Evolutionary conservation across 2,888 invertebrate species (phyloP).

Genomic region (Syrista parreyssii): DNA sequence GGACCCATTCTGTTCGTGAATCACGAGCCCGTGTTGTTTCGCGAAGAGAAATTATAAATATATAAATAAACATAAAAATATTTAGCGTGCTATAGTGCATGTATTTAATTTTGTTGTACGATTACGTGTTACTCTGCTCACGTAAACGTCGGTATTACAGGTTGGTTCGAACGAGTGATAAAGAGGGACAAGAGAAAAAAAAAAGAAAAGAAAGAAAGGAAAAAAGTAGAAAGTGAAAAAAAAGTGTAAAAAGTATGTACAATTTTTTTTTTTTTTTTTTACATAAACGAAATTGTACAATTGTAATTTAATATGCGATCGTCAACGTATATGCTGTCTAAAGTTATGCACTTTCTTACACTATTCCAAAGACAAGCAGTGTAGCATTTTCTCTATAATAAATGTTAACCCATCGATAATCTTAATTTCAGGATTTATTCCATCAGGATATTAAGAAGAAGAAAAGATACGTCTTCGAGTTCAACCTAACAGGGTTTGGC

Average conservation of each 20-base stretch:
- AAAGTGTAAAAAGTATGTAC: constrained; percentile 48
- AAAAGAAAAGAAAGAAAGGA: not conserved
- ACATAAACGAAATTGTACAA: constrained; percentile 51
- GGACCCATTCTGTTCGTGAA: not conserved
- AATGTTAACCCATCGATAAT: constrained; percentile 42
- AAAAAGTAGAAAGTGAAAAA: not conserved
- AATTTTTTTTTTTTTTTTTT: constrained; percentile 43
- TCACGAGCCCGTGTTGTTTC: not conserved
- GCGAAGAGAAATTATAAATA: not conserved
- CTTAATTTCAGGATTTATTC: not conserved
- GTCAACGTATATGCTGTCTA: constrained; percentile 33
- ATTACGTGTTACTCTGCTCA: not conserved
- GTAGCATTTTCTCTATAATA: constrained; percentile 59
- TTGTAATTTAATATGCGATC: constrained; percentile 49
- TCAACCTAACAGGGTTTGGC: not conserved
- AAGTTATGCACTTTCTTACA: constrained; percentile 56
- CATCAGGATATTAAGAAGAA: not conserved
- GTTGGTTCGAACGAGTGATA: constrained; percentile 1
- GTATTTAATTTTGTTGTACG: not conserved
- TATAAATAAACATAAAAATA: not conserved
- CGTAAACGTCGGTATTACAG: not conserved
- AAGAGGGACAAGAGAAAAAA: not conserved
- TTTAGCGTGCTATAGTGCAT: not conserved
- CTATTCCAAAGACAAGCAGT: constrained; percentile 56
- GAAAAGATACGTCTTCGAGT: not conserved